Conservation (phyloP, 2,888 invertebrate genomes). For the Tholera decimalis region DNA sequence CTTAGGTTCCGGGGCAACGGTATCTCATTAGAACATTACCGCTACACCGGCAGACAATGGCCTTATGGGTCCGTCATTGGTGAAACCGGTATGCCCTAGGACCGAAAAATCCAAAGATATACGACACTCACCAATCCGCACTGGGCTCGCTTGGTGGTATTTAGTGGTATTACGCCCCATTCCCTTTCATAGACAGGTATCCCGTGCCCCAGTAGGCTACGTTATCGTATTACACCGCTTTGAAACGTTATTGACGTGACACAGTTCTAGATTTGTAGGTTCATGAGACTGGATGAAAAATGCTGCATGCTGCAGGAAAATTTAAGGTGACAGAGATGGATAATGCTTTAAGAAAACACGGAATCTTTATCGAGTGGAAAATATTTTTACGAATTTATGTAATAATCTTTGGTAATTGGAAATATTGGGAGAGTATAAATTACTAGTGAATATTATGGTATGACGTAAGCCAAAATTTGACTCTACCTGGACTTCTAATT, state of each 20-base stretch:
- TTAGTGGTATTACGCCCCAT: too few relatives aligned
- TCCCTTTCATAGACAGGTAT: too few relatives aligned
- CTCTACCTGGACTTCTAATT: too few relatives aligned
- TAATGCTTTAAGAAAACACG: not conserved
- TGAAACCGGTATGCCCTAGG: too few relatives aligned
- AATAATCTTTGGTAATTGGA: not conserved
- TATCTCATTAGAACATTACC: too few relatives aligned
- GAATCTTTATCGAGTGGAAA: constrained; percentile 1
- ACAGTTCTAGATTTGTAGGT: constrained; percentile 44
- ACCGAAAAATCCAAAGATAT: too few relatives aligned
- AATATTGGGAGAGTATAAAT: not conserved
- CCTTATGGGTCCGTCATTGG: too few relatives aligned
- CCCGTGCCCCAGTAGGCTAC: too few relatives aligned
- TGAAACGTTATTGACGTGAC: constrained; percentile 49
- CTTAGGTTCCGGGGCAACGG: too few relatives aligned
- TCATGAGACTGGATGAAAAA: constrained; percentile 44
- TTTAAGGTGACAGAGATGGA: constrained; percentile 37
- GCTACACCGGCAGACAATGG: too few relatives aligned
- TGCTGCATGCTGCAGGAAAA: constrained; percentile 44
- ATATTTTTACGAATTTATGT: not conserved
- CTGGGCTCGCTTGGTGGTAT: too few relatives aligned
- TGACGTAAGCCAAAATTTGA: not conserved
- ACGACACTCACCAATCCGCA: too few relatives aligned
- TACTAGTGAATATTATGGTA: not conserved
- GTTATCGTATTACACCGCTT: constrained; percentile 42